A percentile compares a stretch with the other conserved stretches of the same genome.
These are phyloP conservation scores for Hassar affinis DNA, from an alignment of 2,113 vertebrate genomes.

Conservation along the genomic window DNA sequence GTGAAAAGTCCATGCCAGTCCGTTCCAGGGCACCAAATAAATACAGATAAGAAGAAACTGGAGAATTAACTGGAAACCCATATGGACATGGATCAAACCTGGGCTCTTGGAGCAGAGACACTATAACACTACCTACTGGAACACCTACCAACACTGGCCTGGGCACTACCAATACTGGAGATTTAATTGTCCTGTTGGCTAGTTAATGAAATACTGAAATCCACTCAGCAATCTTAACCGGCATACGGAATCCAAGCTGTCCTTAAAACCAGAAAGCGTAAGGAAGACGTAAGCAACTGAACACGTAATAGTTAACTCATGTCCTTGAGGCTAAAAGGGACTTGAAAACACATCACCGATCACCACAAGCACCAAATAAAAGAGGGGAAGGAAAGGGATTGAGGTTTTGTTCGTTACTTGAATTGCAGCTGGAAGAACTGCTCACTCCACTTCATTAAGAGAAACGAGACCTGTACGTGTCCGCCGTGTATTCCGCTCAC, in stretches of 20 bases:
- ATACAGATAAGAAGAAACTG: background rate
- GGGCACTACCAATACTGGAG: background rate
- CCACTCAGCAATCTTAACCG: background rate
- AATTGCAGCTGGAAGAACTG: slow-evolving; percentile 29
- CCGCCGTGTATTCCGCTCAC: background rate
- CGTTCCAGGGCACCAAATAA: background rate
- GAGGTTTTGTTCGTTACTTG: slow-evolving; percentile 23
- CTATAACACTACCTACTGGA: background rate
- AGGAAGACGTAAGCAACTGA: background rate
- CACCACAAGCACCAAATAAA: slow-evolving; percentile 10
- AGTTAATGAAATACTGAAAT: background rate
- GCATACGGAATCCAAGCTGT: background rate
- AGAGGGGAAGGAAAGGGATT: background rate
- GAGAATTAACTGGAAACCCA: background rate
- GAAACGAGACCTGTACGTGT: slow-evolving; percentile 5
- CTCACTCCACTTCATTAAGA: background rate
- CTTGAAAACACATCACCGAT: background rate
- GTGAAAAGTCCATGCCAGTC: background rate
- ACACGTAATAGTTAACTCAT: background rate
- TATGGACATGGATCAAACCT: background rate
- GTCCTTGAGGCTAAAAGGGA: background rate
- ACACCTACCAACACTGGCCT: background rate
- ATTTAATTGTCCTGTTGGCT: background rate
- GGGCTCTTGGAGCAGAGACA: background rate
- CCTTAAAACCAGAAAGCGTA: background rate